These are phyloP conservation scores for Sparidentex hasta DNA, from an alignment of 2,797 vertebrate genomes.

Conservation along the genomic window DNA sequence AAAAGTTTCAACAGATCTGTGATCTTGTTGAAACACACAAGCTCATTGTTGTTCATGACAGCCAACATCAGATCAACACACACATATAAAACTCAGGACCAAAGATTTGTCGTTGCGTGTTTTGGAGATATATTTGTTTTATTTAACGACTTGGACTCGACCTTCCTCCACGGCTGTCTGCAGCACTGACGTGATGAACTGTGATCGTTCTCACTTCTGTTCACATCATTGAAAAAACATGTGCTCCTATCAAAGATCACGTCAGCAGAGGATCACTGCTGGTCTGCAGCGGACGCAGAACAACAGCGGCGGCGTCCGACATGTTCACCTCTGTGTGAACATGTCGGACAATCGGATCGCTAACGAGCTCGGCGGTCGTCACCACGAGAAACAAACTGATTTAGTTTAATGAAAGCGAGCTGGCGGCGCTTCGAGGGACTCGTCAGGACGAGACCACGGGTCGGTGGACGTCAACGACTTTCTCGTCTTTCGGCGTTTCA, in stretches of 20 bases:
- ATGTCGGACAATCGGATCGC: background rate
- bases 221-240: background rate
- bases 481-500: background rate
- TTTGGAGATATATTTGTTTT: no score
- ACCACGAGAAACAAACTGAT: background rate
- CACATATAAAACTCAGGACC: no score
- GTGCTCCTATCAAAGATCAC: background rate
- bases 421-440: constrained; percentile 3
- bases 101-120: no score
- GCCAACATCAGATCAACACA: no score
- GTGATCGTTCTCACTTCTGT: background rate
- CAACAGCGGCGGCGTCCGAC: background rate
- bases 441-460: constrained; percentile 1
- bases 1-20: no score
- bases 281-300: background rate
- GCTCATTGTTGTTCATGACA: no score
- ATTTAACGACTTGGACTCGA: no score
- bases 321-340: background rate
- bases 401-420: constrained; percentile 5
- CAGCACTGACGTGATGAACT: background rate
- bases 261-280: background rate
- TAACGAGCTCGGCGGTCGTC: background rate
- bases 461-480: background rate
- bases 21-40: no score
- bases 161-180: no score